Conservation (phyloP, 37 sponge, comb jelly and placozoan genomes). For the Amphimedon queenslandica region DNA sequence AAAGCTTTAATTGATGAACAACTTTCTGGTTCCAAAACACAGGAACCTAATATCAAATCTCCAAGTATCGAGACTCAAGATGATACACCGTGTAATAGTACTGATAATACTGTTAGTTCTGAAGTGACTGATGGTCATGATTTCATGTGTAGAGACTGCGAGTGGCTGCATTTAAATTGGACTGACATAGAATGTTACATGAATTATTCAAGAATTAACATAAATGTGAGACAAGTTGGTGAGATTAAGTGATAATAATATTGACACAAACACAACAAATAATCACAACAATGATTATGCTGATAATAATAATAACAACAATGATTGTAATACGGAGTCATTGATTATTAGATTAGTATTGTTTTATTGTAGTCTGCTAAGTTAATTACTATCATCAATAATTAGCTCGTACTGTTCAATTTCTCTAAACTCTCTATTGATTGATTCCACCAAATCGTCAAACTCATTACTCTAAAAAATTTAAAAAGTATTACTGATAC, state of each 20-base stretch:
- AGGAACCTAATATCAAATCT: background rate
- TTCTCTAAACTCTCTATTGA: constrained; percentile 47
- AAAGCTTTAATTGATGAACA: background rate
- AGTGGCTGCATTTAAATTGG: constrained; percentile 19
- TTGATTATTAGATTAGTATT: too few relatives aligned
- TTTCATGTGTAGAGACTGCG: background rate
- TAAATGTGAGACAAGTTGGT: constrained; percentile 87
- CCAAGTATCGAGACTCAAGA: background rate
- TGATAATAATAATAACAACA: too few relatives aligned
- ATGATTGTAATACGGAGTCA: too few relatives aligned
- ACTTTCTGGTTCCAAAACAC: background rate
- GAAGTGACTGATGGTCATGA: too few relatives aligned
- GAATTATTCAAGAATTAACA: constrained; percentile 70
- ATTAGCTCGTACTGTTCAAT: constrained; percentile 47
- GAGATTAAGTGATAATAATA: background rate
- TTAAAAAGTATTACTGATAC: too few relatives aligned
- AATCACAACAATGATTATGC: too few relatives aligned
- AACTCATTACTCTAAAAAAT: constrained; percentile 6
- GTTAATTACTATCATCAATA: too few relatives aligned
- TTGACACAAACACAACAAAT: too few relatives aligned
- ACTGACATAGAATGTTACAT: constrained; percentile 55
- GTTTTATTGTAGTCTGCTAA: too few relatives aligned
- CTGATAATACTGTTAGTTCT: background rate
- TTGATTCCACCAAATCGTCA: constrained; percentile 44
- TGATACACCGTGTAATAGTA: background rate